A percentile compares a stretch with the other conserved stretches of the same genome.
phyloP scores from a whole-genome alignment of 2,888 invertebrate genomes.

The Eupsilia transversa region DNA sequence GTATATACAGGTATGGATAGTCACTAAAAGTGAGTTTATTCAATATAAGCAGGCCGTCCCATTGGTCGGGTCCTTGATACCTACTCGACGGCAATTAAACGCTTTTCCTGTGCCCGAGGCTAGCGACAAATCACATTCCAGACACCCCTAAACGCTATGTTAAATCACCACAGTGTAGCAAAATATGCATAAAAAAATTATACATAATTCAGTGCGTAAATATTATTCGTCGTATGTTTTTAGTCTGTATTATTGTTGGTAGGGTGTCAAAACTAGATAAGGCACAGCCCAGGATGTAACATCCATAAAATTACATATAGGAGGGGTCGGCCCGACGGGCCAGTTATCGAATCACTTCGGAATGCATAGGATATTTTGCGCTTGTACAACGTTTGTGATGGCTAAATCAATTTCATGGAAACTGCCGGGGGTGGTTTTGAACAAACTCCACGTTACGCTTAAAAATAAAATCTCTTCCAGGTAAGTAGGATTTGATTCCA shows the following conservation, averaged over 20 bases:
- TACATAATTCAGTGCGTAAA: constrained; percentile 16
- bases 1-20: constrained; percentile 46
- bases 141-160: constrained; percentile 67
- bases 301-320: constrained; percentile 81
- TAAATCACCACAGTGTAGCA: constrained; percentile 45
- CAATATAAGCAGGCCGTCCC: constrained; percentile 81
- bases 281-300: constrained; percentile 75
- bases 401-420: constrained; percentile 75
- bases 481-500: neutral
- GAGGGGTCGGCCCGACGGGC: constrained; percentile 73
- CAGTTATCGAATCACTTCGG: constrained; percentile 84
- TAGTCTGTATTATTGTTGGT: constrained; percentile 41
- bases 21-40: constrained; percentile 66
- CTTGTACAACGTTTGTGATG: constrained; percentile 70
- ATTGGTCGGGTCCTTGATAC: constrained; percentile 85
- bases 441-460: constrained; percentile 2
- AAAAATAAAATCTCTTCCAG: neutral
- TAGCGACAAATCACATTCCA: constrained; percentile 85
- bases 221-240: constrained; percentile 21
- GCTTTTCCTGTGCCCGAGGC: constrained; percentile 84
- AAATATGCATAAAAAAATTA: constrained; percentile 13
- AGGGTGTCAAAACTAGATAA: constrained; percentile 76
- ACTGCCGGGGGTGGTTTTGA: constrained; percentile 13
- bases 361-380: constrained; percentile 85
- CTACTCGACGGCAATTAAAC: constrained; percentile 86